phyloP scores from a whole-genome alignment of 2,113 vertebrate genomes.

The Lophochroa leadbeateri region DNA sequence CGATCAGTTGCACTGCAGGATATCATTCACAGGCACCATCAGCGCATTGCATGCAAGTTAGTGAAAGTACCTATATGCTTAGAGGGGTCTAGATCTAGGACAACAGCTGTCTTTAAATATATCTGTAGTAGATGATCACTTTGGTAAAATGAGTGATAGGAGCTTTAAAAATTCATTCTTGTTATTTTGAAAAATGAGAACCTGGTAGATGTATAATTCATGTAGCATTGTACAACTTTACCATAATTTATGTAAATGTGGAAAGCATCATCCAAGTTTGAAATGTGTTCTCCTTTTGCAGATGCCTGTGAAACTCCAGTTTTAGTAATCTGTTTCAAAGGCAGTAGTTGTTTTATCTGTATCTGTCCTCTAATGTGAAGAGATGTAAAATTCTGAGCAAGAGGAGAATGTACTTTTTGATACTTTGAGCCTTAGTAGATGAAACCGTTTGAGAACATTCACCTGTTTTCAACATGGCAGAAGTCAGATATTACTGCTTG shows the following conservation, averaged over 20 bases:
- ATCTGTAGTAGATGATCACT: not conserved
- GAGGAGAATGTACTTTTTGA: not conserved
- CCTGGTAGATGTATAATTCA: not conserved
- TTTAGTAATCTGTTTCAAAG: not conserved
- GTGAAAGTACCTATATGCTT: not conserved
- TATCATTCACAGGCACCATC: not conserved
- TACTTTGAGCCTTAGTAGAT: not conserved
- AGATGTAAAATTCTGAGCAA: not conserved
- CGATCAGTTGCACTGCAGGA: not conserved
- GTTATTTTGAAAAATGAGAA: not conserved
- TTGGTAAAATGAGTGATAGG: not conserved
- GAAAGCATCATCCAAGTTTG: not conserved
- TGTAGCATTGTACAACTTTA: not conserved
- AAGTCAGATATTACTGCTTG: not conserved
- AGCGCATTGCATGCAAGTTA: not conserved
- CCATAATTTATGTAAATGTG: rapidly evolving
- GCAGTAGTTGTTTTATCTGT: not conserved
- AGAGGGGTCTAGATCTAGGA: not conserved
- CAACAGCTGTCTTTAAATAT: not conserved
- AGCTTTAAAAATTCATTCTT: not conserved
- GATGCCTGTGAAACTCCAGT: not conserved
- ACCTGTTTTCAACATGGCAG: not conserved
- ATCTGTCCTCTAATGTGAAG: not conserved
- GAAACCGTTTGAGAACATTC: not conserved
- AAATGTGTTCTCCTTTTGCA: not conserved